Conservation (phyloP, 2,113 vertebrate genomes). For the Semicossyphus pulcher region DNA sequence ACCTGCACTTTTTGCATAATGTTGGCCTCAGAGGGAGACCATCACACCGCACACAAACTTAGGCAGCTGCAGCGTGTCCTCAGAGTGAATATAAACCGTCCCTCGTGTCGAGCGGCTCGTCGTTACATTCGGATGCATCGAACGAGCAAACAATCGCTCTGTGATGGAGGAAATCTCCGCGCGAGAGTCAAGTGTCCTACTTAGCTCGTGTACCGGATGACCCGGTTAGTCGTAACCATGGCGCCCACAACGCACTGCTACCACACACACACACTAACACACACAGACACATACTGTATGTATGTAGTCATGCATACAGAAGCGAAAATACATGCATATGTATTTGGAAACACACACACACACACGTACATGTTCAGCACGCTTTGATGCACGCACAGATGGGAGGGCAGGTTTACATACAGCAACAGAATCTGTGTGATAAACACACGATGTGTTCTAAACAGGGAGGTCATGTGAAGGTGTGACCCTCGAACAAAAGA, state of each 20-base stretch:
- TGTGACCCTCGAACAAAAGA: no score
- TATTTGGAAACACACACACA: slow-evolving; percentile 32
- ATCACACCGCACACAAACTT: no score
- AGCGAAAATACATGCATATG: slow-evolving; percentile 21
- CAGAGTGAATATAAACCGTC: background rate
- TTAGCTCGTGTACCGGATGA: slow-evolving; percentile 65
- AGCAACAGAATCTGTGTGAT: background rate
- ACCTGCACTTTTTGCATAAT: no score
- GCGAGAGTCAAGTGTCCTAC: slow-evolving; percentile 65
- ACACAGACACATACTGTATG: slow-evolving; percentile 10
- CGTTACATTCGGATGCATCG: background rate
- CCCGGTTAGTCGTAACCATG: slow-evolving; percentile 62
- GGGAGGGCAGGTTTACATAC: slow-evolving; percentile 2
- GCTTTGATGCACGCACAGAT: slow-evolving; percentile 31
- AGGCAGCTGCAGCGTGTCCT: no score
- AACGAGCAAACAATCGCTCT: slow-evolving; percentile 26
- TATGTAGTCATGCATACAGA: slow-evolving; percentile 52
- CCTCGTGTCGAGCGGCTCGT: background rate
- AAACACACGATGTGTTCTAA: background rate
- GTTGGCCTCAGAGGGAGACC: no score
- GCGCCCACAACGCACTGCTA: slow-evolving; percentile 11
- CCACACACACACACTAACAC: slow-evolving; percentile 16
- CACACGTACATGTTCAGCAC: background rate
- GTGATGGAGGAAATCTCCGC: slow-evolving; percentile 35
- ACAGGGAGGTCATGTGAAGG: no score